A percentile compares a stretch with the other conserved stretches of the same genome.
These are phyloP conservation scores for Halictus rubicundus DNA, from an alignment of 1,140 invertebrate genomes.

Conservation along the genomic window DNA sequence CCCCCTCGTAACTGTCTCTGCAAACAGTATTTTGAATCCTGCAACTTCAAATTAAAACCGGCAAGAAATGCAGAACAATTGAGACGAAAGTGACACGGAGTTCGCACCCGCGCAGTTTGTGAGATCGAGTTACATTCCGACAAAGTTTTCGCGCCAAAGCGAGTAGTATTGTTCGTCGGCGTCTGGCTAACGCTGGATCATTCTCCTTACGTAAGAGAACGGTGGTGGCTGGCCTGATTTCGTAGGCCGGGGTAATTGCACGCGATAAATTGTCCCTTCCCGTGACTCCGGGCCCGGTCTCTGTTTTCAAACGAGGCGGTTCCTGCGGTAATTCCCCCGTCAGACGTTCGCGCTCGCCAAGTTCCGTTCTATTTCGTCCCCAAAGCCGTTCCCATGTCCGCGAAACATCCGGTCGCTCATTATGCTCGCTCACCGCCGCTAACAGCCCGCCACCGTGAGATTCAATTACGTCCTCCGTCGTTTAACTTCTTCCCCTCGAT, in stretches of 20 bases:
- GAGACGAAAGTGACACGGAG: too few relatives aligned
- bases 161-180: background rate
- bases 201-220: slow-evolving; percentile 42
- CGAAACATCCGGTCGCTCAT: slow-evolving; percentile 48
- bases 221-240: slow-evolving; percentile 33
- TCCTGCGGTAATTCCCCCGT: slow-evolving; percentile 38
- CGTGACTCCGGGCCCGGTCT: slow-evolving; percentile 11
- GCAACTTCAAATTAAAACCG: too few relatives aligned
- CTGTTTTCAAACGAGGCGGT: slow-evolving; percentile 52
- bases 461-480: slow-evolving; percentile 29
- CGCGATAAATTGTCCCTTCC: slow-evolving; percentile 62
- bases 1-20: too few relatives aligned
- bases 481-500: background rate
- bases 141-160: background rate
- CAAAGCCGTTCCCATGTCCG: slow-evolving; percentile 49
- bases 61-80: too few relatives aligned
- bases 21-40: too few relatives aligned
- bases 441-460: slow-evolving; percentile 23
- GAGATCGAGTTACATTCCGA: too few relatives aligned
- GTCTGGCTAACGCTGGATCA: background rate
- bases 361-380: slow-evolving; percentile 50
- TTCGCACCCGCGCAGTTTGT: too few relatives aligned
- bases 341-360: slow-evolving; percentile 9
- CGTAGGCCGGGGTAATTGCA: slow-evolving; percentile 52
- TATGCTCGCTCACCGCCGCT: slow-evolving; percentile 4